A percentile compares a stretch with the other conserved stretches of the same genome.
These are phyloP conservation scores for Poliocrania exsul DNA, from an alignment of 2,797 vertebrate genomes.

Conservation along the genomic window DNA sequence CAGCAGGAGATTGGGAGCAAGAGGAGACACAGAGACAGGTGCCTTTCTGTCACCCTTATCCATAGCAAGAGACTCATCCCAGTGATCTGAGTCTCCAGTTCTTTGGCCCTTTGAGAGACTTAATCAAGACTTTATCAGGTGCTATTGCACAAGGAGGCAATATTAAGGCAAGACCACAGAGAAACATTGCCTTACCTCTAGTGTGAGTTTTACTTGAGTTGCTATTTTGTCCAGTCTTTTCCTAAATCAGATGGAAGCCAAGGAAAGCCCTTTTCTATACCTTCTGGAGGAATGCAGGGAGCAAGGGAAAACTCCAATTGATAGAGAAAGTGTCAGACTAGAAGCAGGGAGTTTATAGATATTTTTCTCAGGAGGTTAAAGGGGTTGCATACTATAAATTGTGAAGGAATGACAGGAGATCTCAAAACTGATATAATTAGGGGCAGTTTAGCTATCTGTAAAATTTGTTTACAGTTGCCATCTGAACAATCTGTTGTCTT, in stretches of 20 bases:
- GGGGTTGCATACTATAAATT: neutral
- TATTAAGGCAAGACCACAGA: neutral
- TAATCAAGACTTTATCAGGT: neutral
- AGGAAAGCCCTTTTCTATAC: neutral
- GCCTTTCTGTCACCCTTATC: neutral
- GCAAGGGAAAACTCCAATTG: neutral
- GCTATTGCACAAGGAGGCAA: fast-evolving
- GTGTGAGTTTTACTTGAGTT: neutral
- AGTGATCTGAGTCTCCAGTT: neutral
- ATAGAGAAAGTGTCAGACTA: neutral
- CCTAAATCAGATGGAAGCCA: neutral
- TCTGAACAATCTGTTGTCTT: slow-evolving; percentile 47
- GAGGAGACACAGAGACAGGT: neutral
- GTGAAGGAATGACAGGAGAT: neutral
- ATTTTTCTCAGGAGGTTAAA: neutral
- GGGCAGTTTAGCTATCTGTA: slow-evolving; percentile 23
- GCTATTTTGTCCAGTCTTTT: neutral
- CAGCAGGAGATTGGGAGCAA: neutral
- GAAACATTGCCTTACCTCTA: neutral
- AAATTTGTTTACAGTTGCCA: slow-evolving; percentile 27
- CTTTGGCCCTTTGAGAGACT: neutral
- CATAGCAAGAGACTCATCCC: neutral
- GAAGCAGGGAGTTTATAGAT: neutral
- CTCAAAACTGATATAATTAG: slow-evolving; percentile 11
- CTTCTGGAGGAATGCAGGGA: neutral